phyloP scores from a whole-genome alignment of 2,888 invertebrate genomes.

The Pseudococcus viburni region DNA sequence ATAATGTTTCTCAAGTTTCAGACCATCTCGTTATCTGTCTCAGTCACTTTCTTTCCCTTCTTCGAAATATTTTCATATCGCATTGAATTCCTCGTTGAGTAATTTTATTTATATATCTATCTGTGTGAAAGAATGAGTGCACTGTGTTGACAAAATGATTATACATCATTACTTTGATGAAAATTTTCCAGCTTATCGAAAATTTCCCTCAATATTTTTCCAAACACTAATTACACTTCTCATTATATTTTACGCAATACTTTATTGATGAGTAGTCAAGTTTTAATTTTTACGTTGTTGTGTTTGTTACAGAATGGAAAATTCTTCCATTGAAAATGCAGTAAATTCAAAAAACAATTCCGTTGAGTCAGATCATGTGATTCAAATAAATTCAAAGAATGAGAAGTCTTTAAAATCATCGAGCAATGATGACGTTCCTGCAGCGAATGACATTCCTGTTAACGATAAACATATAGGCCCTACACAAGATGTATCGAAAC shows the following conservation, averaged over 20 bases:
- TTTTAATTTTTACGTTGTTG: background rate
- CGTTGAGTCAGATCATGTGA: background rate
- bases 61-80: background rate
- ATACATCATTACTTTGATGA: no score
- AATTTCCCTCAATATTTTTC: no score
- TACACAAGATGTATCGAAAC: background rate
- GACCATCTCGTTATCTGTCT: background rate
- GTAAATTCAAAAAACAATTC: background rate
- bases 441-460: background rate
- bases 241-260: background rate
- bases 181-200: no score
- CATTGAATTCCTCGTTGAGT: no score
- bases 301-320: slow-evolving; percentile 43
- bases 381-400: slow-evolving; percentile 9
- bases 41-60: background rate
- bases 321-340: slow-evolving; percentile 40
- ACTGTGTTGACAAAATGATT: no score
- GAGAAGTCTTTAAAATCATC: background rate
- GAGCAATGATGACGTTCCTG: background rate
- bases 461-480: background rate
- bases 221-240: no score
- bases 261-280: background rate
- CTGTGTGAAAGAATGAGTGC: no score
- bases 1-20: background rate
- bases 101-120: no score